Evolutionary conservation across 2,888 invertebrate species (phyloP), one percentile per base, ranked within the genome.

Genomic region (Pterostichus madidus): DNA sequence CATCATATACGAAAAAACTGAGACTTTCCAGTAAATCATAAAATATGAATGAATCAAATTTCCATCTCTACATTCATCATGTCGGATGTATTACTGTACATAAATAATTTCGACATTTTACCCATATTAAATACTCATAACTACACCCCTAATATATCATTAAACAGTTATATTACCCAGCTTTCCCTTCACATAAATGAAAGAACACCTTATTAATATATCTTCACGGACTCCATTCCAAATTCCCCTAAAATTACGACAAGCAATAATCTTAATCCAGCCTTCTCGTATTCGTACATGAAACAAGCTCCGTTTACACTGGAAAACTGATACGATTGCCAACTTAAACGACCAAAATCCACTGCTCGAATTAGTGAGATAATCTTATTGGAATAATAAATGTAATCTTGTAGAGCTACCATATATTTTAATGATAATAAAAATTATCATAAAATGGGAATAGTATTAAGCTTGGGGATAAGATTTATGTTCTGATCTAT

Each of bases 391-490:
- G 76, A 44, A 56, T 76, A 76, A 76, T 76, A 76, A 76, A 76
- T 76, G 76, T 76, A 76, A 76, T 76, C 76, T 76, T 76, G 35
- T 39, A 53, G 76, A 76, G 56, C 76, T 32, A 56, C 76, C 32
- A 76, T 76, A 76, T 76, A 76, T 76, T 56, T 56, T 56, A 76
- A 76, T 76, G 56, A 76, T 76, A 76, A 76, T 76, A 76, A 76
- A 76, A 76, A 76, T 76, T 76, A 76, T 76, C 76, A 76, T 76
- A 76, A 76, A 76, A 76, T 24, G 56, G 76, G 35, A 24, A 75
- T 49, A 75, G 52, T 71, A 71, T 71, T 44, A 71, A 71, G 44
- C 17, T 39, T 13, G n/a, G 17, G 64, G 68, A 13, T 13, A 35
- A 71, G 68, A 71, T 71, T 44, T 17, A 71, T 71, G 68, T 39